phyloP scores from a whole-genome alignment of 2,888 invertebrate species.

The Sisyra nigra region DNA sequence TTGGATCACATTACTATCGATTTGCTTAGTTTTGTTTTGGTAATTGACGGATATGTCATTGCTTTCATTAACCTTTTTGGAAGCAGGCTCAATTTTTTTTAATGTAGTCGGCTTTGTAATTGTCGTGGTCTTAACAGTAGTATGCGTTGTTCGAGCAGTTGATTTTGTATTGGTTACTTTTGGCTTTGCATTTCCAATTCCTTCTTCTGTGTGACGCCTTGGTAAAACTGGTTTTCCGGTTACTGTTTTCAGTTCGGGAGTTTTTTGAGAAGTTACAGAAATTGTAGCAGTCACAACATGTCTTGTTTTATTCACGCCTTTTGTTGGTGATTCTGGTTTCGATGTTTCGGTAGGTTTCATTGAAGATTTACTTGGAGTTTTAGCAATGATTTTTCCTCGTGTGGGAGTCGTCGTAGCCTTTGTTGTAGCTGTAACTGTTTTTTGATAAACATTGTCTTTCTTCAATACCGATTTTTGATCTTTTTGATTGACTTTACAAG shows the following conservation, averaged over 20 bases:
- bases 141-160: conserved; percentile 6
- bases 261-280: conserved; percentile 15
- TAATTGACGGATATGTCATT: conserved; percentile 32
- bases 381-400: conserved; percentile 21
- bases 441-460: conserved; percentile 8
- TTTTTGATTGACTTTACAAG: neutral
- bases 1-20: neutral
- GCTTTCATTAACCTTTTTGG: conserved; percentile 38
- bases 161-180: conserved; percentile 8
- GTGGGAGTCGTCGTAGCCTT: conserved; percentile 21
- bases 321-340: conserved; percentile 7
- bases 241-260: conserved; percentile 1
- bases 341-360: conserved; percentile 12
- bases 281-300: conserved; percentile 19
- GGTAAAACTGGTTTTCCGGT: conserved; percentile 2
- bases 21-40: conserved; percentile 22
- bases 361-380: conserved; percentile 10
- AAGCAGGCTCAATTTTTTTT: conserved; percentile 21
- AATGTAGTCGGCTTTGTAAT: conserved; percentile 12
- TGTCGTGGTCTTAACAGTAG: conserved; percentile 12
- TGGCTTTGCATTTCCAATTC: conserved; percentile 1
- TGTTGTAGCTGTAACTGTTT: conserved; percentile 12
- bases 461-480: conserved; percentile 3
- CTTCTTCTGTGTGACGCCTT: conserved; percentile 7
- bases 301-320: conserved; percentile 4